A percentile compares a stretch with the other conserved stretches of the same genome.
Evolutionary conservation across 2,797 vertebrate species (phyloP).

Genomic region (Anguilla pacifica): DNA sequence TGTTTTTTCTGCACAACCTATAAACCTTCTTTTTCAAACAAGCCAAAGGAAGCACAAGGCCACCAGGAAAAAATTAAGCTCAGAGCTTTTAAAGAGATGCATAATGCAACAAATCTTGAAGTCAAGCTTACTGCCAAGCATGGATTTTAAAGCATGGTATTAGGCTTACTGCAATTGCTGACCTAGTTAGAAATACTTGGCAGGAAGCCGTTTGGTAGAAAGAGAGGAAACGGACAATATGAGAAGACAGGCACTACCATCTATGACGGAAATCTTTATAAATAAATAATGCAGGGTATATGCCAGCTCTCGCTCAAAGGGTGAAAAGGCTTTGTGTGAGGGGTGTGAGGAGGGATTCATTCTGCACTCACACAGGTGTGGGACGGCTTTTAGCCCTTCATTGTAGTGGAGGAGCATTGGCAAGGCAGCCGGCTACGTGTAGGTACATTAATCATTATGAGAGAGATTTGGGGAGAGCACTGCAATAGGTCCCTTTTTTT

Average conservation of each 20-base stretch:
- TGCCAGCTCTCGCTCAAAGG: not conserved
- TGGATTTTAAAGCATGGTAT: not conserved
- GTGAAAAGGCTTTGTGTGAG: not conserved
- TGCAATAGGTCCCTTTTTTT: not conserved
- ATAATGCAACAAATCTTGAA: conserved; percentile 2
- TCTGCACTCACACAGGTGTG: not conserved
- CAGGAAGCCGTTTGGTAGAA: not conserved
- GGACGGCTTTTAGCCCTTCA: not conserved
- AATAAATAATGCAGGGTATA: not conserved
- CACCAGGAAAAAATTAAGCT: not conserved
- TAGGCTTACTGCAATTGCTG: not conserved
- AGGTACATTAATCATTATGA: conserved; percentile 6
- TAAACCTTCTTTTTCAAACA: not conserved
- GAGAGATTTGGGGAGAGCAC: not conserved
- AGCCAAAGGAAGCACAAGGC: not conserved
- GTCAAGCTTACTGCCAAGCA: not conserved
- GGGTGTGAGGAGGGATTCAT: not conserved
- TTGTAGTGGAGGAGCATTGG: not conserved
- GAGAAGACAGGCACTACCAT: not conserved
- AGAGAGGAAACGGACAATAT: not conserved
- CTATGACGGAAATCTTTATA: not conserved
- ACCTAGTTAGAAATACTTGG: not conserved
- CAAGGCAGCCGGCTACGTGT: not conserved
- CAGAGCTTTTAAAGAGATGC: not conserved
- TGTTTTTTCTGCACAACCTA: not conserved